Conservation (phyloP, 2,888 invertebrate genomes). For the Machimus rusticus region DNA sequence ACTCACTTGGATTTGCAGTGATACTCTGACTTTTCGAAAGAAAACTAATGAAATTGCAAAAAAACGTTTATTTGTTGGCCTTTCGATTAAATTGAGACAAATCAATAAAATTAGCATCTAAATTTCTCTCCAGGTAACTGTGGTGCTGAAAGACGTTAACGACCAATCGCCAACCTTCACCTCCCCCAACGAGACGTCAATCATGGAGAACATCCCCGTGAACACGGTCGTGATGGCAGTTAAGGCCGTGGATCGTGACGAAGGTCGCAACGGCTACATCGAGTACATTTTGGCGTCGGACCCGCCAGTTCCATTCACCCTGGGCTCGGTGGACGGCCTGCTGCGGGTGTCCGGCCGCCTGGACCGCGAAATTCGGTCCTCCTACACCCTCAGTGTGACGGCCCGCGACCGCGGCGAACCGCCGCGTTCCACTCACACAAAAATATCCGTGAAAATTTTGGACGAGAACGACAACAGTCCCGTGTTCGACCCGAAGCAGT, state of each 20-base stretch:
- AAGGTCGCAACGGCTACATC: constrained; percentile 89
- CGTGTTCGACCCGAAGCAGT: constrained; percentile 87
- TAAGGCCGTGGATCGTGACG: constrained; percentile 88
- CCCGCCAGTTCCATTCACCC: constrained; percentile 74
- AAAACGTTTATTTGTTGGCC: neutral
- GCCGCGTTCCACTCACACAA: constrained; percentile 73
- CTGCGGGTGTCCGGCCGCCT: constrained; percentile 84
- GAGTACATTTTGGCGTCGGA: constrained; percentile 83
- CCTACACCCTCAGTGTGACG: constrained; percentile 79
- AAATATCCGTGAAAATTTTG: constrained; percentile 76
- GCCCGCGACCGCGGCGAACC: constrained; percentile 90
- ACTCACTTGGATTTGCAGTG: too few relatives aligned
- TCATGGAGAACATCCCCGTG: constrained; percentile 83
- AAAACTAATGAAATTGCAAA: neutral
- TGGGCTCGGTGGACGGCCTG: constrained; percentile 88
- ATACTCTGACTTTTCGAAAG: neutral
- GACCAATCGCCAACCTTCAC: constrained; percentile 90
- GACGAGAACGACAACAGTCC: constrained; percentile 93
- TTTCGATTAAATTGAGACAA: neutral
- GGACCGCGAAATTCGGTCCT: constrained; percentile 81
- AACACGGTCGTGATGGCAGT: constrained; percentile 90
- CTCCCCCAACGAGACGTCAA: constrained; percentile 78
- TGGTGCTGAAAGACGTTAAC: constrained; percentile 88
- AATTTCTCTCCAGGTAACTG: constrained; percentile 73
- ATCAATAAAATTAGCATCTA: neutral